phyloP scores from a whole-genome alignment of 2,888 invertebrate species.

The Aricia artaxerxes region DNA sequence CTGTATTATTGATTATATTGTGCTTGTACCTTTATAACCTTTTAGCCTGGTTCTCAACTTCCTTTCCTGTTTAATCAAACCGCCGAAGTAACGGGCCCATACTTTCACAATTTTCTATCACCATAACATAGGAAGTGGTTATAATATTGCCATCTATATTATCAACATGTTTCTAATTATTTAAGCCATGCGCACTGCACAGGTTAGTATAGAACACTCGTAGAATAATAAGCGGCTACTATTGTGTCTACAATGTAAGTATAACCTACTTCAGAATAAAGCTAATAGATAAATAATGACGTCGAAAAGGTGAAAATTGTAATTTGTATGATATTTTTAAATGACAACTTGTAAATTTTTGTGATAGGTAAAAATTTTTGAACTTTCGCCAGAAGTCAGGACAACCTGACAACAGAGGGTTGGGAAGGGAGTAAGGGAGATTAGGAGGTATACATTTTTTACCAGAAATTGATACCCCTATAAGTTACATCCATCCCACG shows the following conservation, averaged over 20 bases:
- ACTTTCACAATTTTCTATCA: constrained; percentile 22
- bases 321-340: too few species aligned
- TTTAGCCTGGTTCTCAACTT: background rate
- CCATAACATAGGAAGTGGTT: constrained; percentile 6
- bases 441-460: too few species aligned
- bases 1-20: too few species aligned
- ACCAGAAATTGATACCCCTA: too few species aligned
- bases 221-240: background rate
- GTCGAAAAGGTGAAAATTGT: background rate
- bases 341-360: too few species aligned
- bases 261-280: background rate
- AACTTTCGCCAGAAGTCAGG: too few species aligned
- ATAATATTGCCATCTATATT: constrained; percentile 28
- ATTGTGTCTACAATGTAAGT: background rate
- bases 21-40: background rate
- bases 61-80: background rate
- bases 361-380: too few species aligned
- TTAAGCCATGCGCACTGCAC: constrained; percentile 6
- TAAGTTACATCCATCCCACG: too few species aligned
- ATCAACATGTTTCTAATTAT: constrained; percentile 20
- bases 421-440: too few species aligned
- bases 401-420: too few species aligned
- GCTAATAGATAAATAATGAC: background rate
- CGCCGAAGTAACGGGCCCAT: background rate
- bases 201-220: background rate